Evolutionary conservation across 2,113 vertebrate genomes (phyloP).

Genomic region (Gadus macrocephalus): DNA sequence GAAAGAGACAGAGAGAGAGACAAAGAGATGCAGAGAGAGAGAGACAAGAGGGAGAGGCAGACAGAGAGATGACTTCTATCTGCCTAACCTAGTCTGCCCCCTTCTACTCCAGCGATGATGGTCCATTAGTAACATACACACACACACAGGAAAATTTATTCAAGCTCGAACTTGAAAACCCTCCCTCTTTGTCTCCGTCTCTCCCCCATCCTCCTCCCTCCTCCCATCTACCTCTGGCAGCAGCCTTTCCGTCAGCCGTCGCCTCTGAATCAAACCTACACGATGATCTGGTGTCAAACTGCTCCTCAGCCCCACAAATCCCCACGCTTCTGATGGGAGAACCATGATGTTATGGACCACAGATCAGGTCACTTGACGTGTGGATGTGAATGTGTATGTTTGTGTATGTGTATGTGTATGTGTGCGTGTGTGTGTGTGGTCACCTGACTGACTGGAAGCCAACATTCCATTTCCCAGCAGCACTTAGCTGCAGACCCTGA

Average conservation of each 20-base stretch:
- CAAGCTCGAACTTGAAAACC: background rate
- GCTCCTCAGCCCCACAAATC: background rate
- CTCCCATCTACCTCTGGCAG: too few species aligned
- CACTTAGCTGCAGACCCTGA: slow-evolving; percentile 58
- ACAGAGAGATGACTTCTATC: slow-evolving; percentile 3
- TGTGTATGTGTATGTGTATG: background rate
- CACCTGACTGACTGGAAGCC: slow-evolving; percentile 60
- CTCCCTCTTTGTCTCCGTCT: background rate
- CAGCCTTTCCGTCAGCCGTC: background rate
- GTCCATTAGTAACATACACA: slow-evolving; percentile 8
- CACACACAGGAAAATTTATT: background rate
- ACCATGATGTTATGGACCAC: too few species aligned
- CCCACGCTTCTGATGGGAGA: background rate
- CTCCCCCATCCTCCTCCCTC: too few species aligned
- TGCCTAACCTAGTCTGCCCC: slow-evolving; percentile 1
- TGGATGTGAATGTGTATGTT: too few species aligned
- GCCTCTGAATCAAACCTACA: background rate
- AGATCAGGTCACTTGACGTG: background rate
- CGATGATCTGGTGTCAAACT: background rate
- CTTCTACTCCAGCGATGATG: background rate
- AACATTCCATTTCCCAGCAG: slow-evolving; percentile 57
- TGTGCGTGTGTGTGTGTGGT: slow-evolving; percentile 2
- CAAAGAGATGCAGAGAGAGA: background rate
- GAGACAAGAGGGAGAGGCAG: background rate
- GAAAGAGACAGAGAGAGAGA: background rate